These are phyloP conservation scores for Gobio gobio DNA, from an alignment of 2,113 vertebrate species.

Conservation along the genomic window DNA sequence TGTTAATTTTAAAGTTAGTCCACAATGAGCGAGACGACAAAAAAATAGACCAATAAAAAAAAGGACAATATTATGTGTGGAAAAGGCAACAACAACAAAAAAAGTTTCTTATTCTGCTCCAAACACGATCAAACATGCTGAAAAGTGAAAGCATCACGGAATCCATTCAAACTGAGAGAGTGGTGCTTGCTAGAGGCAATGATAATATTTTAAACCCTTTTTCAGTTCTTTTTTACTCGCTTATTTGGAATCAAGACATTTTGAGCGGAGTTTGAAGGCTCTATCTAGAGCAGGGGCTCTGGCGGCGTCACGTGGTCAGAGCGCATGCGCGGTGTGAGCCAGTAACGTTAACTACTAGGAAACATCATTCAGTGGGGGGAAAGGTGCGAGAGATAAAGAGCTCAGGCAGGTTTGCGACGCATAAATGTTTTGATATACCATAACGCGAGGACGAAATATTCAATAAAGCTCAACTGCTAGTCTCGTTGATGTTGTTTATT, in stretches of 20 bases:
- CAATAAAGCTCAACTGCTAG: not conserved
- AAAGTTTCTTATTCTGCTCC: no score
- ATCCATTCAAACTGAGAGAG: no score
- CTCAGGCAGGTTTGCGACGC: not conserved
- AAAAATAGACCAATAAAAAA: no score
- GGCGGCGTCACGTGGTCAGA: not conserved
- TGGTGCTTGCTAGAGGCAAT: not conserved
- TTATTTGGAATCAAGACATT: no score
- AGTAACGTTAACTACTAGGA: conserved; percentile 15
- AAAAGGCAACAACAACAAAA: no score
- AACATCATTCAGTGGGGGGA: conserved; percentile 1
- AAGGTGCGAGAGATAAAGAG: not conserved
- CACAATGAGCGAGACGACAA: no score
- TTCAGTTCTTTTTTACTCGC: no score
- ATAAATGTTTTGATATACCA: not conserved
- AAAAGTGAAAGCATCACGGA: not conserved
- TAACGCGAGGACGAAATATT: not conserved
- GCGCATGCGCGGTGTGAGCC: conserved; percentile 25
- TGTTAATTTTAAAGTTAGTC: no score
- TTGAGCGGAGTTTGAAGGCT: not conserved
- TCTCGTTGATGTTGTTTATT: not conserved
- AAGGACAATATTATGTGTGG: no score
- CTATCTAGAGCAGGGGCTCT: not conserved
- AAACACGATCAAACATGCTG: not conserved
- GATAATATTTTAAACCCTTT: no score